Evolutionary conservation across 1,140 invertebrate genomes (phyloP), one percentile per base, ranked within the genome.

Genomic region (Diachasma alloeum): DNA sequence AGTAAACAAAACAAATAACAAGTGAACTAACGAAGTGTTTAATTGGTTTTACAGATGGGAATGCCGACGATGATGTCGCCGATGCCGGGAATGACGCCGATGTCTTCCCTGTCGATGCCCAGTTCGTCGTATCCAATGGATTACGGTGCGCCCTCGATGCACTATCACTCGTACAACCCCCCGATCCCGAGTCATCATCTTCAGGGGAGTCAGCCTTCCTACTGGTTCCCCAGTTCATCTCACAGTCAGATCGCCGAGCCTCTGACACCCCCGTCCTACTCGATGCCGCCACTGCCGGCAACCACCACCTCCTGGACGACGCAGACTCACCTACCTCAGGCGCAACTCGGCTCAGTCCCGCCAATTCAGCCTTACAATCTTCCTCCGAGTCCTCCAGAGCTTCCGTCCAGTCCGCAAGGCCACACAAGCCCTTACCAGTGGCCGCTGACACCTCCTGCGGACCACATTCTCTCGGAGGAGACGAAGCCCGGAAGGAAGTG

Each of bases 401-500:
- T 84, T 1, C 72, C 81, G 0, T 72, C 80, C 0, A 77, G 77
- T 36, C 81, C 82, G 8, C 85, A 82, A 19, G 73, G 76, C 15
- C 83, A 81, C 39, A 8, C 59, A 0, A 56, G 79, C 0, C 56
- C 78, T 13, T 84, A 85, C 63, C 84, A 85, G 10, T 87, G 84
- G 84, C 76, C 84, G 0, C 24, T 82, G 8, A 83, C 81, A 0
- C 82, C 85, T 9, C 79, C 83, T 0, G 74, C 79, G 3, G 78
- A 80, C 0, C 77, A 80, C 22, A 15, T 81, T 2, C 36, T 79
- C 11, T 37, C 6, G 0, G 80, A 81, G 0, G 80, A 79, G 11
- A 11, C 74, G 0, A 82, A 80, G 67, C 72, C 80, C 0, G 79
- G 79, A 6, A 69, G 81, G 22, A 84, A 83, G 44, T 92, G 91